Evolutionary conservation across 2,113 vertebrate species (phyloP).

Genomic region (Myrmophylax atrothorax): DNA sequence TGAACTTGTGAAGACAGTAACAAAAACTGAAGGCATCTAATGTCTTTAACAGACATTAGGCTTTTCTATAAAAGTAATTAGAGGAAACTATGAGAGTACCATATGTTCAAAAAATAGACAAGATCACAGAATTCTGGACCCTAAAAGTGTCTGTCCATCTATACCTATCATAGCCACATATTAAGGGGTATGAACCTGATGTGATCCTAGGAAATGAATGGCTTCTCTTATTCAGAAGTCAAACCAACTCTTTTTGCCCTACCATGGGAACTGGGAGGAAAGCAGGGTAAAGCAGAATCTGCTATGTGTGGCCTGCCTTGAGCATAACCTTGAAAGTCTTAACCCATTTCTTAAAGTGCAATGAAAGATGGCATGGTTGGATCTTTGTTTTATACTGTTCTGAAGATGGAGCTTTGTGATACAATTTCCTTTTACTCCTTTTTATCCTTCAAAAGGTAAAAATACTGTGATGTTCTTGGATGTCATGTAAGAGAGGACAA

Average conservation of each 20-base stretch:
- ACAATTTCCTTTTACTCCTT: not conserved
- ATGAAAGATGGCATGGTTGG: not conserved
- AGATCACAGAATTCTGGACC: not conserved
- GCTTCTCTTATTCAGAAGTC: not conserved
- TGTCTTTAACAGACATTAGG: not conserved
- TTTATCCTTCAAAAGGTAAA: not conserved
- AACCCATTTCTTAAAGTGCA: not conserved
- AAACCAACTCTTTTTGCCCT: not conserved
- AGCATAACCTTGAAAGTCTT: not conserved
- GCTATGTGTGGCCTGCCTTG: not conserved
- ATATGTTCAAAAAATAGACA: not conserved
- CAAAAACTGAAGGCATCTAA: not conserved
- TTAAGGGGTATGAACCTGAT: not conserved
- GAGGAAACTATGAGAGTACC: not conserved
- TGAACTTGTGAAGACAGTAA: not conserved
- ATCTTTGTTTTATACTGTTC: not conserved
- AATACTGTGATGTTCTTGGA: not conserved
- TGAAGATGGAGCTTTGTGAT: not conserved
- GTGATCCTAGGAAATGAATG: not conserved
- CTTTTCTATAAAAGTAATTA: not conserved
- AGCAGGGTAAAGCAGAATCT: not conserved
- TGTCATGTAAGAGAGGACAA: not conserved
- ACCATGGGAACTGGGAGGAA: not conserved
- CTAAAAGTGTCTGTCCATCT: not conserved
- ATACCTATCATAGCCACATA: not conserved